These are phyloP conservation scores for Temnothorax curvispinosus DNA, from an alignment of 1,140 invertebrate genomes.

Conservation along the genomic window DNA sequence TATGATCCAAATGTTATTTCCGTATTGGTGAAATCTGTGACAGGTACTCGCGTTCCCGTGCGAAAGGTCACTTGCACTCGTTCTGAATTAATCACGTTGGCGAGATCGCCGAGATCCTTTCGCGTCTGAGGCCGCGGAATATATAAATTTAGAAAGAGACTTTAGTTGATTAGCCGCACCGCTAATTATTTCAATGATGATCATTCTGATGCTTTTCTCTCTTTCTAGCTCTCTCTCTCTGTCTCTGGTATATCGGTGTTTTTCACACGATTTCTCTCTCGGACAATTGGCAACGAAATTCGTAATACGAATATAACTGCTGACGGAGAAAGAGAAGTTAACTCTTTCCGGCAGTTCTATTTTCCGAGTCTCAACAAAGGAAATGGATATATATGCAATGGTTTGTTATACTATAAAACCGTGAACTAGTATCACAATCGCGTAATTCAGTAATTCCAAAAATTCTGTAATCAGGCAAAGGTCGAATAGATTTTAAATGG, in stretches of 20 bases:
- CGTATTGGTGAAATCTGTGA: background rate
- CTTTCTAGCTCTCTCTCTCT: background rate
- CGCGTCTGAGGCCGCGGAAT: background rate
- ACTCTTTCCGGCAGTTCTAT: background rate
- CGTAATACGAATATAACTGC: background rate
- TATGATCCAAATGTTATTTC: background rate
- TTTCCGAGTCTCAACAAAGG: background rate
- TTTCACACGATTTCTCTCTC: slow-evolving; percentile 30
- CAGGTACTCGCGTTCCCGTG: background rate
- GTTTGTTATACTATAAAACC: background rate
- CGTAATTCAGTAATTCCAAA: background rate
- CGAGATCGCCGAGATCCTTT: background rate
- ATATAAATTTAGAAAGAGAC: background rate
- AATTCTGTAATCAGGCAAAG: too few relatives aligned
- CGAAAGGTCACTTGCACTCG: slow-evolving; percentile 3
- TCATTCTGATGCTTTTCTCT: background rate
- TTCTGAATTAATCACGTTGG: background rate
- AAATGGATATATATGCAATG: too few relatives aligned
- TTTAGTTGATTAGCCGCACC: background rate
- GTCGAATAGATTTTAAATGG: too few relatives aligned
- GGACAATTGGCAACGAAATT: background rate
- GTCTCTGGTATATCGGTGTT: background rate
- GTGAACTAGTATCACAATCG: background rate
- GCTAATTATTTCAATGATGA: background rate
- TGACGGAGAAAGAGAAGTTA: background rate